Percentiles rank a stretch among this genome's conserved stretches.
These are phyloP conservation scores for Nicator chloris DNA, from an alignment of 2,113 vertebrate genomes.

Conservation along the genomic window DNA sequence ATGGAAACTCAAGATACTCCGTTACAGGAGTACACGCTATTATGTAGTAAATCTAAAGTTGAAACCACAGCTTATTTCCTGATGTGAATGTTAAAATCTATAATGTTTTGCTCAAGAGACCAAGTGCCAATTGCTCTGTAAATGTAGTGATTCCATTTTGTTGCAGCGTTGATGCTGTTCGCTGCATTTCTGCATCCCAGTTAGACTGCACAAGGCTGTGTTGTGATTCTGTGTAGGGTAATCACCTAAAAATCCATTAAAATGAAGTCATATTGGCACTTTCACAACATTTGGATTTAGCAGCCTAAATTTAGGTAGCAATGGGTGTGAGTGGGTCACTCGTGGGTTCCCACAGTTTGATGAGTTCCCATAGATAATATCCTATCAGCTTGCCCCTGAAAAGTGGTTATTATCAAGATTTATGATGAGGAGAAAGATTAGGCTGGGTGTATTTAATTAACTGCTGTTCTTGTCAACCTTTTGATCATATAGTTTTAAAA, in stretches of 20 bases:
- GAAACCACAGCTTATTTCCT: neutral
- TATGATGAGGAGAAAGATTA: neutral
- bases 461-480: neutral
- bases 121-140: neutral
- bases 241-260: neutral
- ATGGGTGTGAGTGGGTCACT: neutral
- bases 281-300: neutral
- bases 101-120: neutral
- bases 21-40: neutral
- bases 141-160: neutral
- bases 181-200: neutral
- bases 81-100: neutral
- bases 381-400: neutral
- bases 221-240: neutral
- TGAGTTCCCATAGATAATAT: neutral
- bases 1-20: neutral
- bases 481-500: neutral
- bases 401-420: neutral
- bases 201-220: neutral
- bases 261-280: neutral
- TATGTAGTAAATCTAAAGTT: neutral
- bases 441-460: neutral
- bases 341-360: neutral
- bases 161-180: neutral
- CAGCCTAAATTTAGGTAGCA: neutral